These are phyloP conservation scores for Gyps fulvus DNA, from an alignment of 2,113 vertebrate species.

Conservation along the genomic window DNA sequence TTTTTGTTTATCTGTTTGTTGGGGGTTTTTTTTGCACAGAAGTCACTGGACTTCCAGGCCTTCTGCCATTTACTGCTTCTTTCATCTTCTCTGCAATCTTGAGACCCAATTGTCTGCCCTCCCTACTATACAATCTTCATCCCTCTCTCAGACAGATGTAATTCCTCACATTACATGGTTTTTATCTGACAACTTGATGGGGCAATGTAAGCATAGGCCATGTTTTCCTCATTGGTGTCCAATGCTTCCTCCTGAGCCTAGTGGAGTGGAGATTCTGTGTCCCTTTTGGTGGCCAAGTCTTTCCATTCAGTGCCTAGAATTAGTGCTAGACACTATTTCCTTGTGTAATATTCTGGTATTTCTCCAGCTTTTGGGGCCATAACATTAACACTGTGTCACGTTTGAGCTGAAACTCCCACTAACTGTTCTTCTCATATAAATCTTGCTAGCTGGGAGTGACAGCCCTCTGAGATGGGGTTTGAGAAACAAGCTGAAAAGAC, in stretches of 20 bases:
- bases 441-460: neutral
- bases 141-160: neutral
- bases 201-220: neutral
- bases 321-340: neutral
- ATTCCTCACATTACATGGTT: neutral
- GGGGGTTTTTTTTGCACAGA: accelerated
- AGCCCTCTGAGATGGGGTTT: neutral
- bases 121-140: neutral
- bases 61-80: neutral
- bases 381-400: accelerated
- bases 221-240: neutral
- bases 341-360: neutral
- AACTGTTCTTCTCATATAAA: neutral
- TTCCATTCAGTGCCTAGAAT: neutral
- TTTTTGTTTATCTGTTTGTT: neutral
- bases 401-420: neutral
- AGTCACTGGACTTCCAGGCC: neutral
- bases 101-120: neutral
- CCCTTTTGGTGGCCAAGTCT: neutral
- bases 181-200: neutral
- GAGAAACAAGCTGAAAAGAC: neutral
- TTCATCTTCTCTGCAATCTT: neutral
- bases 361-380: neutral
- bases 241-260: neutral
- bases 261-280: neutral